Percentiles rank a stretch among this genome's conserved stretches.
These are phyloP conservation scores for Discoglossus pictus DNA, from an alignment of 2,797 vertebrate genomes.

Conservation along the genomic window DNA sequence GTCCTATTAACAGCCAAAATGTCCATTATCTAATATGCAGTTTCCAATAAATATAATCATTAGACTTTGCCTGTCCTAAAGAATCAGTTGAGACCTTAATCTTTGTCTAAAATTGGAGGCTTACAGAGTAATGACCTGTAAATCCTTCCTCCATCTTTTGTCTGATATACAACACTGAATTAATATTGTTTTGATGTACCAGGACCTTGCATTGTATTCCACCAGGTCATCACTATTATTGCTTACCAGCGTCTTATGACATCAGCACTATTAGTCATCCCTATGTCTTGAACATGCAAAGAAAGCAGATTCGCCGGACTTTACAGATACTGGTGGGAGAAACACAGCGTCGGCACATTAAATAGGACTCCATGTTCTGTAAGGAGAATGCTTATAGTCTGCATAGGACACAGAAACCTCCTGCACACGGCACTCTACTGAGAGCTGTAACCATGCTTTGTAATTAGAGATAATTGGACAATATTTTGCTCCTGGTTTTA, in stretches of 20 bases:
- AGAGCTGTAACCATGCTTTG: conserved; percentile 66
- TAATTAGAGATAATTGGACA: conserved; percentile 73
- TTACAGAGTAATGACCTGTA: no score
- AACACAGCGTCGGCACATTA: conserved; percentile 15
- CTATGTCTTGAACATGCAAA: conserved; percentile 19
- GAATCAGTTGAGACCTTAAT: no score
- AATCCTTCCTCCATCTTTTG: no score
- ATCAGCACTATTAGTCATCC: conserved; percentile 37
- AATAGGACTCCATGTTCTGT: no score
- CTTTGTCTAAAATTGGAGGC: no score
- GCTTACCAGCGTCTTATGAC: conserved; percentile 34
- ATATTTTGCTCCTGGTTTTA: conserved; percentile 60
- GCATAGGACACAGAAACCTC: background rate
- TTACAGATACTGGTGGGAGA: conserved; percentile 17
- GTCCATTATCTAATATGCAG: no score
- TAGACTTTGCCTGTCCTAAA: no score
- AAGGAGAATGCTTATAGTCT: background rate
- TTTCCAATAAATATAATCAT: no score
- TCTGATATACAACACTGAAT: no score
- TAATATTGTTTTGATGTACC: background rate
- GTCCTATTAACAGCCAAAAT: no score
- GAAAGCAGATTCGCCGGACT: conserved; percentile 30
- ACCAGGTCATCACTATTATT: conserved; percentile 32
- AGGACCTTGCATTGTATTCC: conserved; percentile 7
- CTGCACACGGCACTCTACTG: conserved; percentile 16